Evolutionary conservation across 2,113 vertebrate genomes (phyloP), one percentile per base, ranked within the genome.

Genomic region (Cairina moschata): DNA sequence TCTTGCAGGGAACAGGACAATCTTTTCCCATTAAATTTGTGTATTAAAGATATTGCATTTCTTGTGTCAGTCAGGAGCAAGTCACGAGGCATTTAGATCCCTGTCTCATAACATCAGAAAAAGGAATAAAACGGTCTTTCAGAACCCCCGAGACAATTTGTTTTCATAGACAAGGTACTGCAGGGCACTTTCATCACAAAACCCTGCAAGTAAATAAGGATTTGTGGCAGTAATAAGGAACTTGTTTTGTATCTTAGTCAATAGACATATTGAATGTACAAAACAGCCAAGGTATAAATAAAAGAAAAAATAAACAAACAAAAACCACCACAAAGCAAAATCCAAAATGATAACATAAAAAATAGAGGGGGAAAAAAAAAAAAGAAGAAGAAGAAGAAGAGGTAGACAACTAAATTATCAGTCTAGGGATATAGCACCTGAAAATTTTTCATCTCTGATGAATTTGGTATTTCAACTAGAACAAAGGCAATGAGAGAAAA

Each of bases 41-140:
- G 28, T 85, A 87, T 92, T 87, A 85, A 91, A 92, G 80, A 58
- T 62, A 80, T 29, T 85, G 14, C 55, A 62, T 95, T 85, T 95
- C 74, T 12, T 31, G 11, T 11, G 31, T 85, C 55, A 89, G 81
- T 66, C 81, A 91, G 63, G 34, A 86, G 46, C 83, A 88, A 95
- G n/a, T 74, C 75, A 71, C 34, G 85, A 40, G 29, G 15, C 23
- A 2, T 71, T 94, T 95, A 83, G 17, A 86, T 81, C 59, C 15
- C 55, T 63, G 68, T 60, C 52, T 93, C 90, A 44, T 18, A 88
- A 86, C 36, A 86, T 50, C 7, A 77, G 69, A 83, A 94, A 77
- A 72, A 77, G 31, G 46, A 96, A 88, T 38, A 86, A 90, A 90
- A 12, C 28, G 62, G 44, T 79, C 58, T 79, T 91, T 92, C 78